A percentile compares a stretch with the other conserved stretches of the same genome.
phyloP scores from a whole-genome alignment of 2,113 vertebrate genomes.

The Cettia cetti region DNA sequence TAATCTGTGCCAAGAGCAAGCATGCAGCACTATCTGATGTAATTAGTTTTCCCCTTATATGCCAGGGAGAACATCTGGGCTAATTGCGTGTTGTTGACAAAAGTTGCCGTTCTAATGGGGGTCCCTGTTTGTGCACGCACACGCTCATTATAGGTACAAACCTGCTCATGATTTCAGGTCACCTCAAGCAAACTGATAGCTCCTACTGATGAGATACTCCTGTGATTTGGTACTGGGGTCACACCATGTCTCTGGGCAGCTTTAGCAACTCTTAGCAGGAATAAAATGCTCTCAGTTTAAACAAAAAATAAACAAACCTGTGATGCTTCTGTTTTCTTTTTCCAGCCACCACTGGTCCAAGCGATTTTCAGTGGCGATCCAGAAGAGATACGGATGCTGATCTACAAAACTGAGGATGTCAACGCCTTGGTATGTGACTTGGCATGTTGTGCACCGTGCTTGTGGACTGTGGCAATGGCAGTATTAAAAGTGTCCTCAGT shows the following conservation, averaged over 20 bases:
- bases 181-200: not conserved
- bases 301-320: not conserved
- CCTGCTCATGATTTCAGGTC: not conserved
- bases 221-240: not conserved
- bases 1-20: conserved; percentile 28
- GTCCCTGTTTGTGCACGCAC: not conserved
- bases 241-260: not conserved
- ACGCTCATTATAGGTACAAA: not conserved
- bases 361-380: conserved; percentile 95
- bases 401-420: conserved; percentile 96
- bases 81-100: not conserved
- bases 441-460: not conserved
- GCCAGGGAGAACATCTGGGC: conserved; percentile 39
- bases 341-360: conserved; percentile 92
- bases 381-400: conserved; percentile 93
- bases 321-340: conserved; percentile 33
- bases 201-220: not conserved
- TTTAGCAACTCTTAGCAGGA: not conserved
- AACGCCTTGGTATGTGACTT: conserved; percentile 86
- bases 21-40: conserved; percentile 9
- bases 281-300: not conserved
- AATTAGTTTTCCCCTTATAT: conserved; percentile 12
- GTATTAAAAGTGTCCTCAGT: not conserved
- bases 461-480: not conserved
- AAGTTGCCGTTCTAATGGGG: not conserved